Evolutionary conservation across 1,140 invertebrate species (phyloP).

Genomic region (Cydia fagiglandana): DNA sequence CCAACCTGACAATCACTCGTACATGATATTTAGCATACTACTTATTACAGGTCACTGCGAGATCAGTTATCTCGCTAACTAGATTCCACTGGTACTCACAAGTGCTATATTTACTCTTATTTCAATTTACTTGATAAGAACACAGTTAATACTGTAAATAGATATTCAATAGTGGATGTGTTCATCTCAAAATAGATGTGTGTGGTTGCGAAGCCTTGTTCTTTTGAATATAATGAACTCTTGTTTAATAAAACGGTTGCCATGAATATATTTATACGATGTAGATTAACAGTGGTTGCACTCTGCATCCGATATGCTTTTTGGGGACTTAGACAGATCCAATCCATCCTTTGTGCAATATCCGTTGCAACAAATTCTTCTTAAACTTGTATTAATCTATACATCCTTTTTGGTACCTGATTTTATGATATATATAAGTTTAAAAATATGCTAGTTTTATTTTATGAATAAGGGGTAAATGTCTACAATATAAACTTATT

Average conservation of each 20-base stretch:
- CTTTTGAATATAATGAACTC: background rate
- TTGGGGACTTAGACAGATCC: too few relatives aligned
- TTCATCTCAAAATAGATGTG: constrained; percentile 10
- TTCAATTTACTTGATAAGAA: constrained; percentile 16
- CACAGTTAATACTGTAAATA: background rate
- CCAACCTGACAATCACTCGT: background rate
- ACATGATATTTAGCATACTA: background rate
- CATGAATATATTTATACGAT: background rate
- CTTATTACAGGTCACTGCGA: background rate
- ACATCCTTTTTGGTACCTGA: too few relatives aligned
- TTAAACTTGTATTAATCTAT: too few relatives aligned
- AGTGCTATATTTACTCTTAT: constrained; percentile 13
- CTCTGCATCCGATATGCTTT: too few relatives aligned
- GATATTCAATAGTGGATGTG: background rate
- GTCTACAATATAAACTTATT: too few relatives aligned
- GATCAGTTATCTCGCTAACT: constrained; percentile 2
- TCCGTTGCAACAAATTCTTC: too few relatives aligned
- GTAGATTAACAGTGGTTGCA: too few relatives aligned
- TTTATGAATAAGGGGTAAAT: too few relatives aligned
- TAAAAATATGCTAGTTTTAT: too few relatives aligned
- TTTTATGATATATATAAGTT: too few relatives aligned
- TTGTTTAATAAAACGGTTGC: background rate
- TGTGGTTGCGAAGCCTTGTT: background rate
- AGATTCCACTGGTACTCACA: background rate
- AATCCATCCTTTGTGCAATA: too few relatives aligned